Base-by-base conservation (phyloP, 2,797 vertebrate genomes). In the Bovichtus diacanthus region DNA sequence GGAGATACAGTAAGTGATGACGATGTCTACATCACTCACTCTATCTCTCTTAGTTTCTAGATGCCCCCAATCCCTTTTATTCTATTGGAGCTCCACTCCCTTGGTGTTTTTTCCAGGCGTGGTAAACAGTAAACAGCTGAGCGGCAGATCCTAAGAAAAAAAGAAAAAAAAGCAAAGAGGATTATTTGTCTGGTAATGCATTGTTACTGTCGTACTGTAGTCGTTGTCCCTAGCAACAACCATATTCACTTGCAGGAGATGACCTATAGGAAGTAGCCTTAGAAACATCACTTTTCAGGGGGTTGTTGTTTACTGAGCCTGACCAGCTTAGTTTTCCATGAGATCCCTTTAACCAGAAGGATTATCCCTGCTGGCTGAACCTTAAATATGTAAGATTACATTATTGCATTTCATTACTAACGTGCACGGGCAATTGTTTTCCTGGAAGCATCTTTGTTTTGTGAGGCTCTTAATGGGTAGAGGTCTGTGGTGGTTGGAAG, bases 311-410 rank as follows among this genome's bases (percentile, higher is more conserved):
- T 92, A 91, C 86, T 9, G 72, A 59, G 64, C 16, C 23, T 25
- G 49, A 27, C 4, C 36, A 38, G 89, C 82, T 93, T 92, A 86
- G 41, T 36, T 77, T 70, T 47, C 23, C 18, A 41, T 39, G 70
- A 87, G 83, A 93, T 92, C 91, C 87, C 81, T 85, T 90, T 91
- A 91, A 91, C 72, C 68, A 70, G 16, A 29, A 50, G 90, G 93
- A 93, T 95, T 86, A 95, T 89, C 89, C 77, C 44, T 9, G 1
- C 76, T 38, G 59, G 27, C 54, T 65, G 41, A 86, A 76, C 63
- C 70, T 87, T 92, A 90, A 93, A 94, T 88, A 92, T 83, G 71
- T 74, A 85, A 85, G 80, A 91, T 85, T 84, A 87, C 83, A 76
- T 87, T 78, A 88, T 78, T 72, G 56, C 43, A 53, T 88, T 86